Percentiles rank a stretch among this genome's conserved stretches.
Evolutionary conservation across 2,888 invertebrate genomes (phyloP).

Genomic region (Mythimna albipuncta): DNA sequence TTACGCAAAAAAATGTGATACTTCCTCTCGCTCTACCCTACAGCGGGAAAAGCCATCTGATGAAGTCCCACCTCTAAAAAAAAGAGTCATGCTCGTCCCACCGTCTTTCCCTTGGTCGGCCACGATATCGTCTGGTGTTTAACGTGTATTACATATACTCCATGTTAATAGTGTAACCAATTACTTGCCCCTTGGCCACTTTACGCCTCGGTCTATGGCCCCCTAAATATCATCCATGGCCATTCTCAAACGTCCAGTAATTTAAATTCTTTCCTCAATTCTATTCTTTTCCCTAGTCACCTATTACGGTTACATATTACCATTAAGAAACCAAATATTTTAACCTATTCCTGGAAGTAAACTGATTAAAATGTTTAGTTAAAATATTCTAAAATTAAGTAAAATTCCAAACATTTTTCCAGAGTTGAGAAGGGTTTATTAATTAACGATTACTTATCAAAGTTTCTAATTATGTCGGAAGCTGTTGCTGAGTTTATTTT

Average conservation of each 20-base stretch:
- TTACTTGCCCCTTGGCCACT: not conserved
- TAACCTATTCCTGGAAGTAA: not conserved
- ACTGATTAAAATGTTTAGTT: not conserved
- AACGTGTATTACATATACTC: not conserved
- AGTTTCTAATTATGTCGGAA: constrained; percentile 31
- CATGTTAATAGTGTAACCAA: not conserved
- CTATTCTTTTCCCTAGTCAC: not conserved
- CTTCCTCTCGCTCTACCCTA: too few relatives aligned
- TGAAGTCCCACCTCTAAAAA: too few relatives aligned
- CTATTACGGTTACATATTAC: not conserved
- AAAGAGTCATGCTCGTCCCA: too few relatives aligned
- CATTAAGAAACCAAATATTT: not conserved
- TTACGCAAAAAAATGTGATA: too few relatives aligned
- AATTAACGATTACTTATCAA: constrained; percentile 24
- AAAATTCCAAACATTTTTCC: constrained; percentile 8
- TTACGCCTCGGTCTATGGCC: not conserved
- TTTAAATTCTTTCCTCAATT: constrained; percentile 11
- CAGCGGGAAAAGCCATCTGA: too few relatives aligned
- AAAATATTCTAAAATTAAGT: constrained; percentile 4
- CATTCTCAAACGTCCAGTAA: not conserved
- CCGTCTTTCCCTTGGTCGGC: too few relatives aligned
- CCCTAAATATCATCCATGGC: not conserved
- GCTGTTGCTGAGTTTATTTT: constrained; percentile 9
- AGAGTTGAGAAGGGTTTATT: constrained; percentile 13
- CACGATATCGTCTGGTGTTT: too few relatives aligned